These are phyloP conservation scores for Drosophila eohydei DNA, from an alignment of 2,888 invertebrate genomes.

Conservation along the genomic window DNA sequence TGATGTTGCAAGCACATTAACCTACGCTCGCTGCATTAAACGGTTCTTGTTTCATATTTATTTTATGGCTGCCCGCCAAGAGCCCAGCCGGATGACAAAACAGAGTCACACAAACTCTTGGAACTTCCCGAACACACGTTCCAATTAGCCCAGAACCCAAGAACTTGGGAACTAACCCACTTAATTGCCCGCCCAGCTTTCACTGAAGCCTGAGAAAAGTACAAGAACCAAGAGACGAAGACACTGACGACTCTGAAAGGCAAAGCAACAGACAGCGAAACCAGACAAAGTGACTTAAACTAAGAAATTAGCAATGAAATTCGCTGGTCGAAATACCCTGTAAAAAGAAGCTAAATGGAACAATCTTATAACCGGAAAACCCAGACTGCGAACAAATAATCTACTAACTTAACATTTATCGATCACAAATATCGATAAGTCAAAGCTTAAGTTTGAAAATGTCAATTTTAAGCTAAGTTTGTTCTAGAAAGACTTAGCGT, in stretches of 20 bases:
- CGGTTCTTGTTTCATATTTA: conserved; percentile 55
- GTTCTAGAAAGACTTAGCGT: not conserved
- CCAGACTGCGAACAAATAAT: not conserved
- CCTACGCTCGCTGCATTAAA: conserved; percentile 46
- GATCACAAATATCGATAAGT: not conserved
- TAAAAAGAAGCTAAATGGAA: not conserved
- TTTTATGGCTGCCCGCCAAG: conserved; percentile 24
- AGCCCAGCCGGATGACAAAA: conserved; percentile 3
- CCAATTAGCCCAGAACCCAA: conserved; percentile 19
- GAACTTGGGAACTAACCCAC: conserved; percentile 13
- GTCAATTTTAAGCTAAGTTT: not conserved
- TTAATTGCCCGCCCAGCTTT: conserved; percentile 21
- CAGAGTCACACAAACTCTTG: conserved; percentile 3
- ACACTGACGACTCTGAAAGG: not conserved
- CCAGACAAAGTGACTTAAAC: conserved; percentile 5
- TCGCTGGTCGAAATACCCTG: not conserved
- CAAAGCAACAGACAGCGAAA: not conserved
- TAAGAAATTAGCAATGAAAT: conserved; percentile 3
- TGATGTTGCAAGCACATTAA: conserved; percentile 58
- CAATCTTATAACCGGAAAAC: not conserved
- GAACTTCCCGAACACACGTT: conserved; percentile 6
- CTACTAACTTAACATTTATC: not conserved
- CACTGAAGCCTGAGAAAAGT: conserved; percentile 27
- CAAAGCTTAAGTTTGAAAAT: not conserved
- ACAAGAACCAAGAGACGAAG: not conserved